Percentiles rank a stretch among this genome's conserved stretches.
phyloP scores from a whole-genome alignment of 1,140 invertebrate genomes.

The Dendroctonus valens region DNA sequence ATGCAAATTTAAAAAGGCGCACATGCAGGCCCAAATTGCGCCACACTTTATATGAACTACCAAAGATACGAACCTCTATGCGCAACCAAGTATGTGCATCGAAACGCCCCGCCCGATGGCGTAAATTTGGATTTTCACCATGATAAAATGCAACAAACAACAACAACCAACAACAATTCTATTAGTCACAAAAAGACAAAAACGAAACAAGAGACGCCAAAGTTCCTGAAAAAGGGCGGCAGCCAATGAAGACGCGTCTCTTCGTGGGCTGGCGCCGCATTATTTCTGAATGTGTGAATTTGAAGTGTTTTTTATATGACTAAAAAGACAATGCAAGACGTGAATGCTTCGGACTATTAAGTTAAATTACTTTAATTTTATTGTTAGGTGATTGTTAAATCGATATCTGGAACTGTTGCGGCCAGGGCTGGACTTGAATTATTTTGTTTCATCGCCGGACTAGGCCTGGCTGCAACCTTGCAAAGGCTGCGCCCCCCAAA shows the following conservation, averaged over 20 bases:
- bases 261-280: constrained; percentile 41
- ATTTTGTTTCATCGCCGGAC: no score
- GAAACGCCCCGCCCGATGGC: no score
- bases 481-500: no score
- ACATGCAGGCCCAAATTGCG: no score
- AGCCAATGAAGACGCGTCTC: constrained; percentile 14
- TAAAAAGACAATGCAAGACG: constrained; percentile 10
- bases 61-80: constrained; percentile 1
- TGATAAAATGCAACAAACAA: no score
- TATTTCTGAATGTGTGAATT: constrained; percentile 45
- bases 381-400: constrained; percentile 52
- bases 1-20: no score
- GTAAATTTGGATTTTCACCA: no score
- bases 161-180: no score
- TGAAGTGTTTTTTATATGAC: constrained; percentile 28
- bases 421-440: neutral
- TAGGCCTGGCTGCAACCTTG: no score
- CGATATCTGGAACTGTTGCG: constrained; percentile 41
- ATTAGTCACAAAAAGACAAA: no score
- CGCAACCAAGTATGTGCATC: no score
- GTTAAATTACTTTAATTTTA: constrained; percentile 48
- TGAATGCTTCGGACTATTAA: constrained; percentile 46
- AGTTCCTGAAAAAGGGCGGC: constrained; percentile 22
- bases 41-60: constrained; percentile 2
- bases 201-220: constrained; percentile 1